phyloP scores from a whole-genome alignment of 64 coral and sea anemone genomes.

The Stichodactyla helianthus region DNA sequence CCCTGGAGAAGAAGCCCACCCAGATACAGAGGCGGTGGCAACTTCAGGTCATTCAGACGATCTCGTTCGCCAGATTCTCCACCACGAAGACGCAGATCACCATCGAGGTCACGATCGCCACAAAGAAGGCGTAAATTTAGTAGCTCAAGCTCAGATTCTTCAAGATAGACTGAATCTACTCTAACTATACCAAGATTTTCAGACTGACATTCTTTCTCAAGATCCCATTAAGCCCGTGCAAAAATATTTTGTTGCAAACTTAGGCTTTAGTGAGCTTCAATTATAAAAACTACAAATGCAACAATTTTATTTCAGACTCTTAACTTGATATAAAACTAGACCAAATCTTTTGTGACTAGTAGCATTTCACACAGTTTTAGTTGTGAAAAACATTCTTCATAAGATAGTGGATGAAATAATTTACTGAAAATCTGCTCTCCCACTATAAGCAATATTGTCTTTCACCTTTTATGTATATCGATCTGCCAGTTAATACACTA shows the following conservation, averaged over 20 bases:
- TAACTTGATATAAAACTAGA: no score
- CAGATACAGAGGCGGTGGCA: slow-evolving; percentile 46
- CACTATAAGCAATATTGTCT: no score
- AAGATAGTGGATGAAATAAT: no score
- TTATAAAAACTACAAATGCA: not conserved
- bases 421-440: no score
- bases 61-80: slow-evolving; percentile 73
- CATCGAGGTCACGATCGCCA: slow-evolving; percentile 73
- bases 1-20: slow-evolving; percentile 74
- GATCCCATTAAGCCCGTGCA: not conserved
- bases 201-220: not conserved
- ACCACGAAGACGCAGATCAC: slow-evolving; percentile 68
- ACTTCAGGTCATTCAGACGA: slow-evolving; percentile 55
- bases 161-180: slow-evolving; percentile 24
- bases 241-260: not conserved
- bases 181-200: not conserved
- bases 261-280: not conserved
- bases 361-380: no score
- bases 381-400: no score
- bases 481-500: no score
- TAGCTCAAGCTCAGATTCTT: slow-evolving; percentile 84
- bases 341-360: no score
- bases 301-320: not conserved
- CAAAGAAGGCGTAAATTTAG: slow-evolving; percentile 70
- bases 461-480: no score